Base-by-base conservation (phyloP, 2,888 invertebrate genomes). In the Andrena bucephala region DNA sequence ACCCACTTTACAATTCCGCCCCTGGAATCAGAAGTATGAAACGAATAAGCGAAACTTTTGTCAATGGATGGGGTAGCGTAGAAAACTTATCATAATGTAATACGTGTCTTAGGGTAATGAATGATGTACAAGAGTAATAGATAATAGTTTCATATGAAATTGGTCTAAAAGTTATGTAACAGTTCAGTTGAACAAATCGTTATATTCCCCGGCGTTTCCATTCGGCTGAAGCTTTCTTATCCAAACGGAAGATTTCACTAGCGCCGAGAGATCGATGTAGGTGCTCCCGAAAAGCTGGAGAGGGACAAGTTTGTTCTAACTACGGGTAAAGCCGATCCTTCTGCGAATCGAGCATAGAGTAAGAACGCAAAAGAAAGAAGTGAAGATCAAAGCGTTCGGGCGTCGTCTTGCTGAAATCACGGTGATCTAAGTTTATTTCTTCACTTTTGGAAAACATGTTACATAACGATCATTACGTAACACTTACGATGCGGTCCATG, bases 371-470 rank as follows among this genome's bases (percentile, higher is more conserved):
- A 5, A 5, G 52, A 68, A 76, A 81, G 71, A 67, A 68, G 16
- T 5, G 65, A 77, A 77, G 68, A 83, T 72, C 77, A 65, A 71
- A 81, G 66, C 65, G 36, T 29, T 36, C 73, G 10, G 54, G 63
- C 69, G 77, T 65, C 72, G 66, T 77, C 62, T 77, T 62, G 77
- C 65, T 72, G 83, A 81, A 83, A 81, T 81, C 75, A 59, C 48
- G 52, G 42, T 69, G 69, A 77, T 83, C 82, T 72, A 77, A 77
- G 83, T 69, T 81, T 81, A 48, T 77, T 83, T 81, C 77, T 81
- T 82, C 81, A 81, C 82, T 83, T 83, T 82, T 74, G 83, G 83
- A 73, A 82, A 82, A 77, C 73, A 70, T 10, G 50, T 83, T 83
- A 68, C 52, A 29, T 48, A 83, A 83, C 52, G 20, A 7, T 2